Percentiles rank a stretch among this genome's conserved stretches.
These are phyloP conservation scores for Orgyia antiqua DNA, from an alignment of 2,888 invertebrate species.

Conservation along the genomic window DNA sequence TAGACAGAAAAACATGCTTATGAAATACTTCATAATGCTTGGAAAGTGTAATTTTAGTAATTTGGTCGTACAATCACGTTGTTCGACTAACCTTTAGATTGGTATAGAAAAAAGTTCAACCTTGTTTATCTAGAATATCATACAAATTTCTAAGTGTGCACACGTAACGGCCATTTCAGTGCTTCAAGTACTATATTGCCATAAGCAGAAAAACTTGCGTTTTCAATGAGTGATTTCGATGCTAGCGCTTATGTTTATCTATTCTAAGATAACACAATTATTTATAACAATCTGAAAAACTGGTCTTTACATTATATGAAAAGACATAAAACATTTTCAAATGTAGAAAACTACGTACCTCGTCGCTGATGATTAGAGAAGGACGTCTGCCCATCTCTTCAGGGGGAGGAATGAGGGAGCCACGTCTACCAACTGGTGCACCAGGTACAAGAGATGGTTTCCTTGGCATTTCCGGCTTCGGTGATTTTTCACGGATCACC, in stretches of 20 bases:
- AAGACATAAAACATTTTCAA: conserved; percentile 28
- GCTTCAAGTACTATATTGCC: conserved; percentile 18
- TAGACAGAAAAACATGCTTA: conserved; percentile 22
- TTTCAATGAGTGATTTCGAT: conserved; percentile 32
- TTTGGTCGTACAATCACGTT: too few species aligned
- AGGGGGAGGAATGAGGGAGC: conserved; percentile 93
- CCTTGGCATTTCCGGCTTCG: conserved; percentile 79
- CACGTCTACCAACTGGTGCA: conserved; percentile 76
- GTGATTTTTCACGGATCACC: conserved; percentile 88
- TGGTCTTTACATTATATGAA: conserved; percentile 55
- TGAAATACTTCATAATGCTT: conserved; percentile 10
- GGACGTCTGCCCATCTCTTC: conserved; percentile 92
- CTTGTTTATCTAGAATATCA: conserved; percentile 26
- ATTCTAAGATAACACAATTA: conserved; percentile 44
- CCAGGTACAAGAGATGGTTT: conserved; percentile 86
- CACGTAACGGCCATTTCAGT: conserved; percentile 12
- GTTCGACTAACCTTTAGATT: too few species aligned
- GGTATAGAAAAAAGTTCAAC: too few species aligned
- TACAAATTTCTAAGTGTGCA: conserved; percentile 15
- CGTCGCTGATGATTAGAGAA: conserved; percentile 94
- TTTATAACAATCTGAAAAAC: conserved; percentile 34
- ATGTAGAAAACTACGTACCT: too few species aligned
- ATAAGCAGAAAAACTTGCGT: conserved; percentile 17
- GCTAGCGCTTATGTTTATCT: conserved; percentile 27
- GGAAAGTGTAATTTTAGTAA: conserved; percentile 10